Base-by-base conservation (phyloP, 2,797 vertebrate species). In the Coregonus suidteri region DNA sequence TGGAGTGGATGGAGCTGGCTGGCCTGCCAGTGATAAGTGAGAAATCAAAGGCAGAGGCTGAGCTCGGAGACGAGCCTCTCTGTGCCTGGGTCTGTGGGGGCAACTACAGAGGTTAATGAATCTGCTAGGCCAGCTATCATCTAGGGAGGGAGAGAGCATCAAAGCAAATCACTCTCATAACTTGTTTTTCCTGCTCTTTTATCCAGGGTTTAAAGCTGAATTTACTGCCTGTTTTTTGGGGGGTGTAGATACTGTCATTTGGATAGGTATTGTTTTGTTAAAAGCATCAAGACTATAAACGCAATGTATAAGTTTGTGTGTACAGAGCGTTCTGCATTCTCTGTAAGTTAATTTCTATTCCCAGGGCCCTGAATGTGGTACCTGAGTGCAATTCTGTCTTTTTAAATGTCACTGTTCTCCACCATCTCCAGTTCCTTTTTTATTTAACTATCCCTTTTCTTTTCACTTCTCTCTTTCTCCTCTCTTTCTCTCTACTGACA, bases 1-100 rank as follows among this genome's bases (percentile, higher is more conserved):
- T 88, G 81, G 81, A 88, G 89, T 86, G 87, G 34, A 34, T 86
- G 86, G 34, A 34, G 66, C 66, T 68, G 30, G 66, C 66, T 68
- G 66, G 66, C 31, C 15, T 68, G 66, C 34, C 30, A 6, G 66
- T 68, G 66, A 37, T 68, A 37, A 68, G 66, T 68, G 74, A 59
- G 41, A 59, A 41, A 77, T 79, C 4, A 41, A 72, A 79, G 77
- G 41, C 30, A 54, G 56, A 69, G 59, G n/a, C 7, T 72, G 66
- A 75, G 77, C 65, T 47, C 68, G 67, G 13, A 68, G 66, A 68
- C 31, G 6, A 37, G 66, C 5, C 66, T 37, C 20, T 31, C 30
- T 68, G 14, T 35, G 31, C 16, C 31, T 59, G 56, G 15, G 56
- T 59, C 56, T 59, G 56, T 20, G n/a, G 18, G 18, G 56, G 56